phyloP scores from a whole-genome alignment of 2,113 vertebrate species.

The Gambusia affinis region DNA sequence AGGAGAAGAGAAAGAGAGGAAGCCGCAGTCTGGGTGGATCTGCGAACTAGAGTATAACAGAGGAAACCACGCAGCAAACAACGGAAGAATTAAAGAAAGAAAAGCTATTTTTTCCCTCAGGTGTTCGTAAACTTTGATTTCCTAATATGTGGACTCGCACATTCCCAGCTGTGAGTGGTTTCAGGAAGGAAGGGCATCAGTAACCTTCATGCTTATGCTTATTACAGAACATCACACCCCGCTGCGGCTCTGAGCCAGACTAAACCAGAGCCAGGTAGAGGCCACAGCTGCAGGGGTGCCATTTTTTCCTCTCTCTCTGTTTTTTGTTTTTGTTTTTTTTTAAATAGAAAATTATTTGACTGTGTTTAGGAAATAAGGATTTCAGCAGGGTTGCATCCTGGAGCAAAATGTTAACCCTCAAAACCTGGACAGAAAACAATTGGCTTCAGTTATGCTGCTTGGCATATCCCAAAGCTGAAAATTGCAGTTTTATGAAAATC shows the following conservation, averaged over 20 bases:
- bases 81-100: conserved; percentile 17
- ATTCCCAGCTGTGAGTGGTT: conserved; percentile 29
- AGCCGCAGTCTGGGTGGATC: conserved; percentile 3
- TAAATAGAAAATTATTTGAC: conserved; percentile 20
- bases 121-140: conserved; percentile 22
- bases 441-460: neutral
- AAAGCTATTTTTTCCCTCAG: neutral
- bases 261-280: conserved; percentile 12
- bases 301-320: neutral
- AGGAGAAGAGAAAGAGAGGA: neutral
- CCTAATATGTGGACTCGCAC: conserved; percentile 34
- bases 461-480: conserved; percentile 11
- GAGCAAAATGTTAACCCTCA: conserved; percentile 1
- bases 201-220: conserved; percentile 49
- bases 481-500: conserved; percentile 20
- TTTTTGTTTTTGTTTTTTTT: neutral
- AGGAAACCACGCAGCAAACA: conserved; percentile 37
- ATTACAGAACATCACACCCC: conserved; percentile 38
- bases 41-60: conserved; percentile 23
- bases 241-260: conserved; percentile 33
- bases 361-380: conserved; percentile 17
- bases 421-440: conserved; percentile 25
- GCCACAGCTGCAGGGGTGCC: conserved; percentile 11
- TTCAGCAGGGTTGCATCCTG: conserved; percentile 12
- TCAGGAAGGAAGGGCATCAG: conserved; percentile 35